Evolutionary conservation across 2,888 invertebrate species (phyloP), one percentile per base, ranked within the genome.

Genomic region (Phaedon cochleariae): DNA sequence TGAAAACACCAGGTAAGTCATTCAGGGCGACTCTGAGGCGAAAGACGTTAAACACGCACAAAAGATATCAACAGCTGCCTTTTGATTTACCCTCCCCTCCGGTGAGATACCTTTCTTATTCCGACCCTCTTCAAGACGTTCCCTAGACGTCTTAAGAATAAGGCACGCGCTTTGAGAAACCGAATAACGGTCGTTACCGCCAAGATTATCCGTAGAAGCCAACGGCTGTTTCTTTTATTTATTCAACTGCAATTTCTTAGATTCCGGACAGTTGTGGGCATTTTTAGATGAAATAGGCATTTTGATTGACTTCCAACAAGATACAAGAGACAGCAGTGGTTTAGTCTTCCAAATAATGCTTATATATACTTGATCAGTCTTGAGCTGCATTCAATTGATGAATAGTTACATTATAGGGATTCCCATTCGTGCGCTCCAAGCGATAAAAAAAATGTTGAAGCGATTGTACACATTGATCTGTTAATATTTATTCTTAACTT

Each of bases 51-150:
- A 57, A 64, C 61, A 26, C 37, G 53, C 68, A 80, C 79, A 80
- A 80, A 76, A 74, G 77, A 73, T 73, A 76, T 70, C 74, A 77
- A 73, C 81, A 81, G 79, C 81, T 81, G 81, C 79, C 74, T 80
- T 80, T 80, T 81, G 81, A 81, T 82, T 79, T 77, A 74, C 80
- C 81, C 81, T 80, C 81, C 81, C 79, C 74, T 79, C 15, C 78
- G 80, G 78, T 79, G 78, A 70, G 74, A 63, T 65, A 60, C 59
- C 73, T 76, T 69, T 71, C 74, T 71, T 73, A n/a, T n/a, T 77
- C 73, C 66, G 65, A 73, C 70, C 74, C 70, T 73, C 73, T 78
- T 75, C 62, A 77, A 79, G 79, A 78, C 68, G 73, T 78, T 80
- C 80, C 78, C 79, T 64, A 68, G 75, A 70, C 81, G 76, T 81